phyloP scores from a whole-genome alignment of 2,113 vertebrate genomes.

The Mellivora capensis region DNA sequence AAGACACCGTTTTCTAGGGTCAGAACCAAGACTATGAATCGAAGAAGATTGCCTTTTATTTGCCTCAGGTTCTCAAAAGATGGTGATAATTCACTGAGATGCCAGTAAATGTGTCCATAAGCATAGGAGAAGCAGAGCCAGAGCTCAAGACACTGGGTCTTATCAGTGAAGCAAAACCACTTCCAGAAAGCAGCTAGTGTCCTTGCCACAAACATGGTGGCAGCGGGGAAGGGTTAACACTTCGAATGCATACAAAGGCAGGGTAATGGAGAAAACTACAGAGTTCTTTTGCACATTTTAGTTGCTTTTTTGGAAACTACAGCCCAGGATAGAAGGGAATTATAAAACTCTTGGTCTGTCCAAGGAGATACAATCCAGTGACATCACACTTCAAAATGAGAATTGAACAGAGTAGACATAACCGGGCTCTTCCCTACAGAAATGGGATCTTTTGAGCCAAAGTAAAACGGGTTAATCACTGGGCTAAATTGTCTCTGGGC shows the following conservation, averaged over 20 bases:
- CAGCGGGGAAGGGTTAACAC: not conserved
- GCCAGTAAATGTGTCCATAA: not conserved
- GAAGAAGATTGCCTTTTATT: not conserved
- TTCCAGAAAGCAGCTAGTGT: not conserved
- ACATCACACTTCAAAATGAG: not conserved
- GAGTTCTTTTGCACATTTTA: not conserved
- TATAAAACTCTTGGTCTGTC: not conserved
- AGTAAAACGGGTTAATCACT: not conserved
- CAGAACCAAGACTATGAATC: not conserved
- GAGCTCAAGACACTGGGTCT: not conserved
- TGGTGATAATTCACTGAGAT: not conserved
- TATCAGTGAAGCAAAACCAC: not conserved
- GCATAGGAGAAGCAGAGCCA: not conserved
- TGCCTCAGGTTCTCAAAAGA: not conserved
- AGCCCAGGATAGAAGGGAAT: not conserved
- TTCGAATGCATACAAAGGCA: not conserved
- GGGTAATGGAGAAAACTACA: not conserved
- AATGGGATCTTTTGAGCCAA: not conserved
- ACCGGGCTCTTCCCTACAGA: not conserved
- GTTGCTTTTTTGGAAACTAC: not conserved
- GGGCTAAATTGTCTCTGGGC: not conserved
- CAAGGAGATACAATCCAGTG: not conserved
- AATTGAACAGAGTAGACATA: not conserved
- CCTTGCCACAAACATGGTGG: not conserved
- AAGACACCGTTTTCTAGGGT: not conserved